Base-by-base conservation (phyloP, 2,888 invertebrate genomes). In the Petrolisthes cinctipes region DNA sequence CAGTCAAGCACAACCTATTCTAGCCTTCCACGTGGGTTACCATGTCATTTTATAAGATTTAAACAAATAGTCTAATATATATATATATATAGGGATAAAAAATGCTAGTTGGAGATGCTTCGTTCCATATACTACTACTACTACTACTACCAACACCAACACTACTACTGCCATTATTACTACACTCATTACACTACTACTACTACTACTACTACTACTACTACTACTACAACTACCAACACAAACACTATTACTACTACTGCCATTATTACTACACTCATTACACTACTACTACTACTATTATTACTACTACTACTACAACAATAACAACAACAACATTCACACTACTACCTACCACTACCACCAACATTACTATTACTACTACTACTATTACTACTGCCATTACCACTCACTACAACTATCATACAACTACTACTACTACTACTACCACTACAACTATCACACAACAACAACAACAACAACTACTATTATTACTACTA, bases 11-110 rank as follows among this genome's bases (percentile, higher is more conserved):
- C 56, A 84, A 88, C 83, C 83, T 88, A 84, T 88, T 88, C 87
- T 88, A 88, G 87, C 87, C 87, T 84, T 83, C 79, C 66, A 81
- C 83, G 87, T 88, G 84, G 87, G 87, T 81, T 88, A 88, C 87
- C 87, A 88, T 88, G 83, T 83, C 80, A 61, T 88, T 84, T 88
- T 88, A 83, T 82, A 82, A 68, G 66, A 82, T 66, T 56, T 82
- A 68, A 68, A 82, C 68, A 82, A 81, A 88, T 88, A 84, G 87
- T 84, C 79, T 88, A 88, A 88, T 86, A 86, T 86, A 86, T 86
- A 88, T 86, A 37, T 37, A 86, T 86, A 86, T 86, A 86, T 20
- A 83, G 68, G 71, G 75, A 85, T 73, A 57, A 80, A 79, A 57
- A 80, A 79, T 86, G 56, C 83, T 83, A 87, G 86, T 61, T 83